A percentile compares a stretch with the other conserved stretches of the same genome.
These are phyloP conservation scores for Orchesella flavescens DNA, from an alignment of 2,888 invertebrate species.

Conservation along the genomic window DNA sequence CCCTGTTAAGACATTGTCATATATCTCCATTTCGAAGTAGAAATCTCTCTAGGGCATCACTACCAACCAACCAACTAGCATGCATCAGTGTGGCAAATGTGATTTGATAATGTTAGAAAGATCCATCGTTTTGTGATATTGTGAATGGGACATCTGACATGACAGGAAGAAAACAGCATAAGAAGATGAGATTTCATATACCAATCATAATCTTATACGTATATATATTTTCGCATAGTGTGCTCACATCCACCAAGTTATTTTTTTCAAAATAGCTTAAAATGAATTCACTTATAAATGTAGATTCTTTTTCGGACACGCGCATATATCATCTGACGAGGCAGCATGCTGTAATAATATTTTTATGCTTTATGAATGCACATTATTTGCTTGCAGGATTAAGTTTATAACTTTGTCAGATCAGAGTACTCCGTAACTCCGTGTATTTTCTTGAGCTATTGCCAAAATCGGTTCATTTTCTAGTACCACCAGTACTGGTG, in stretches of 20 bases:
- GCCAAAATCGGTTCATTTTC: constrained; percentile 54
- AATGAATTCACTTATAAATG: too few species aligned
- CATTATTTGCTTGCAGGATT: constrained; percentile 22
- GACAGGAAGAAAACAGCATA: constrained; percentile 26
- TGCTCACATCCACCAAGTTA: neutral
- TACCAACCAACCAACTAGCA: constrained; percentile 21
- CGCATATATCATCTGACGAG: neutral
- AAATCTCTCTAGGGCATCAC: constrained; percentile 58
- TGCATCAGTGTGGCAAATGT: constrained; percentile 20
- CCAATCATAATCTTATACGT: too few species aligned
- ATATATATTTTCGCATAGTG: too few species aligned
- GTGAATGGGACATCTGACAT: constrained; percentile 34
- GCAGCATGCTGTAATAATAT: constrained; percentile 35
- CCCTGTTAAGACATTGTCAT: constrained; percentile 43
- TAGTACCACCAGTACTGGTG: constrained; percentile 3
- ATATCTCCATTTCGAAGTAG: constrained; percentile 48
- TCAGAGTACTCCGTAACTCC: neutral
- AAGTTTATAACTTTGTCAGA: constrained; percentile 10
- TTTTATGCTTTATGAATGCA: constrained; percentile 36
- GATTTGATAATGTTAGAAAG: constrained; percentile 23
- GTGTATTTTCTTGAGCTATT: constrained; percentile 42
- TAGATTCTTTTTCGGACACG: too few species aligned
- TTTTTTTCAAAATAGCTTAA: constrained; percentile 7
- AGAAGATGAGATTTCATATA: constrained; percentile 10
- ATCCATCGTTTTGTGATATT: constrained; percentile 39